phyloP scores from a whole-genome alignment of 2,113 vertebrate species.

The Nothoprocta perdicaria region DNA sequence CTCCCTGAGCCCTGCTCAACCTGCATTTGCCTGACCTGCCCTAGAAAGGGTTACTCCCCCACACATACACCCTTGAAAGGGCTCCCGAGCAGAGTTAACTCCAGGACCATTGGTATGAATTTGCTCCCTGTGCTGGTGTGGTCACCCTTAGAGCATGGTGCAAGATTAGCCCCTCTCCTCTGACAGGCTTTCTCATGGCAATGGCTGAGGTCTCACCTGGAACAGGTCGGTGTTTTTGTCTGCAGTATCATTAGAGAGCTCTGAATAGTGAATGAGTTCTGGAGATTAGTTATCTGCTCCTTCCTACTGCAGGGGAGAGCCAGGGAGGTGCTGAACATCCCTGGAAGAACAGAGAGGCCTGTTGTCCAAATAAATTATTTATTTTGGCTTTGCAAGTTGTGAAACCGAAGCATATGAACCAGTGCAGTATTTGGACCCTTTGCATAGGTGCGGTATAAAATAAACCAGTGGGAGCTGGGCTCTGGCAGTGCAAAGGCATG shows the following conservation, averaged over 20 bases:
- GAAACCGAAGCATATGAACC: neutral
- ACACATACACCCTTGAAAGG: neutral
- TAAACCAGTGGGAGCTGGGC: rapidly evolving
- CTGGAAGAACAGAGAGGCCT: neutral
- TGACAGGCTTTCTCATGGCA: neutral
- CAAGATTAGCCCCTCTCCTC: neutral
- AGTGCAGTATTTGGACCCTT: neutral
- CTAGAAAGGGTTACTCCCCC: neutral
- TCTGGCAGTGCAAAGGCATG: neutral
- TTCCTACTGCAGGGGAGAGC: neutral
- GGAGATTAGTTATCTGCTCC: slow-evolving; percentile 5
- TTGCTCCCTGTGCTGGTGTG: neutral
- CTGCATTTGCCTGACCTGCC: neutral
- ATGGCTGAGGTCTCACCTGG: neutral
- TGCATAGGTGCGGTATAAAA: neutral
- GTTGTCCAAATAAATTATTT: neutral
- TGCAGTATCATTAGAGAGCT: neutral
- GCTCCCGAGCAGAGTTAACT: slow-evolving; percentile 23
- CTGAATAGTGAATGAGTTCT: neutral
- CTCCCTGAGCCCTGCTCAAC: neutral
- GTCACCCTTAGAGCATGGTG: rapidly evolving
- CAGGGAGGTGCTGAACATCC: neutral
- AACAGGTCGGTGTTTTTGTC: neutral
- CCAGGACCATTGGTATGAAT: neutral
- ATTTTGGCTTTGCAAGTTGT: neutral